Evolutionary conservation across 2,113 vertebrate genomes (phyloP).

Genomic region (Cochlearius cochlearius): DNA sequence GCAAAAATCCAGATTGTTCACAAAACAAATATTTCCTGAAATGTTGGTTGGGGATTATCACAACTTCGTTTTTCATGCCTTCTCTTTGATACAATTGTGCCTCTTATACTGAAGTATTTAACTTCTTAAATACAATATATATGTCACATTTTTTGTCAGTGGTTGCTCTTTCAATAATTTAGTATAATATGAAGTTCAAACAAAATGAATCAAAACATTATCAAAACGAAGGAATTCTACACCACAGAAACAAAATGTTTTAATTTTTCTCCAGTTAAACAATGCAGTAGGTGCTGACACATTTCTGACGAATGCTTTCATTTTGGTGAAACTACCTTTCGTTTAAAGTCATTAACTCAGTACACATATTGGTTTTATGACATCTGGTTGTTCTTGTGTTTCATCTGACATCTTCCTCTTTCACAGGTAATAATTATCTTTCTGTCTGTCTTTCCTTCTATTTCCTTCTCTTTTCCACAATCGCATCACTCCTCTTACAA

Average conservation of each 20-base stretch:
- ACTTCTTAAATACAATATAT: background rate
- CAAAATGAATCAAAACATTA: background rate
- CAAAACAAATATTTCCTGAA: background rate
- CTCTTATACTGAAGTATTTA: background rate
- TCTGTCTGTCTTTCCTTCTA: background rate
- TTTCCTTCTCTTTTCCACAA: slow-evolving; percentile 1
- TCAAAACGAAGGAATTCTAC: background rate
- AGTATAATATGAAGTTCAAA: background rate
- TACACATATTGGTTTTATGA: background rate
- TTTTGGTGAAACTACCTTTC: background rate
- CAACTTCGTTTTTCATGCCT: background rate
- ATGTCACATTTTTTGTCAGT: background rate
- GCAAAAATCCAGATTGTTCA: background rate
- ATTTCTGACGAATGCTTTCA: background rate
- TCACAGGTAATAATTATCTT: background rate
- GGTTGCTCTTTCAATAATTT: background rate
- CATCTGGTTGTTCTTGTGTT: background rate
- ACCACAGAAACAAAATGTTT: background rate
- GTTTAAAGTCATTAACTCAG: background rate
- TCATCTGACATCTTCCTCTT: background rate
- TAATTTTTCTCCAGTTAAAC: background rate
- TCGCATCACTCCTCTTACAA: background rate
- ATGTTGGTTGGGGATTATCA: background rate
- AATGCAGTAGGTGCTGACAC: background rate
- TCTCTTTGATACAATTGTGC: background rate